Conservation (phyloP, 2,113 vertebrate genomes). For the Pterocles orientalis region DNA sequence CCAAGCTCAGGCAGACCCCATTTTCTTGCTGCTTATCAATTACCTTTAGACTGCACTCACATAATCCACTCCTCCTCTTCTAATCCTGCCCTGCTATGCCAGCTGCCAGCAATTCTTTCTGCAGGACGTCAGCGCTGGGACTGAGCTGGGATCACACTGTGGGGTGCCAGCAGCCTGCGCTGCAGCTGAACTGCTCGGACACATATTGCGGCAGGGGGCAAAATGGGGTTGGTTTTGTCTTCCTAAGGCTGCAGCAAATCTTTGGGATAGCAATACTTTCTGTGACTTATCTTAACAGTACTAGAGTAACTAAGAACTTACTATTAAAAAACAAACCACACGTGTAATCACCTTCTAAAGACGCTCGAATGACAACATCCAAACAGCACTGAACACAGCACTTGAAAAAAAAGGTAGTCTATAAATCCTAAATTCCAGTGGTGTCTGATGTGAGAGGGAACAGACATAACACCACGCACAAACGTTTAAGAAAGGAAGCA, state of each 20-base stretch:
- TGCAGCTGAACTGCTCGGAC: not conserved
- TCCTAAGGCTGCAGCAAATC: not conserved
- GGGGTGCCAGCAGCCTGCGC: not conserved
- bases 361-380: not conserved
- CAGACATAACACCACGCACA: not conserved
- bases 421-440: not conserved
- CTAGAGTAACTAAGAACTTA: not conserved
- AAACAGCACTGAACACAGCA: not conserved
- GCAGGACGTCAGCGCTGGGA: not conserved
- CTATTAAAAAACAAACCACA: not conserved
- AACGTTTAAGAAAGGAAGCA: not conserved
- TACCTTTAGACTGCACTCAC: not conserved
- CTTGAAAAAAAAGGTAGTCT: not conserved
- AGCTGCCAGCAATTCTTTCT: not conserved
- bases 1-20: not conserved
- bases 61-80: not conserved
- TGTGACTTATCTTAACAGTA: not conserved
- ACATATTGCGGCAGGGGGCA: rapidly evolving
- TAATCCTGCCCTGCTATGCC: not conserved
- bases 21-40: not conserved
- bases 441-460: not conserved
- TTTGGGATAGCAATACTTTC: not conserved
- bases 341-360: not conserved
- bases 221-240: not conserved
- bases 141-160: not conserved